A percentile compares a stretch with the other conserved stretches of the same genome.
Evolutionary conservation across 2,113 vertebrate species (phyloP).

Genomic region (cattle (Bos taurus)): ARS-UCD2.0 NC_037329.1:98035501-98036000

Average conservation of each 20-base stretch:
- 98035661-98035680: no score
- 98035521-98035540: no score
- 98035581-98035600: no score
- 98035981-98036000: neutral
- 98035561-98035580: no score
- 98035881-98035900: neutral
- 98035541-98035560: no score
- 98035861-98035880: neutral
- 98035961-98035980: neutral
- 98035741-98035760: neutral
- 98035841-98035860: neutral
- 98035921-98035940: neutral
- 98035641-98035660: no score
- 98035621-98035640: no score
- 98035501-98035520: no score
- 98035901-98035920: neutral
- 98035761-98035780: accelerated
- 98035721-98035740: neutral
- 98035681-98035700: neutral
- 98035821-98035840: neutral
- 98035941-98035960: neutral
- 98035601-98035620: no score
- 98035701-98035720: neutral
- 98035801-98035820: neutral
- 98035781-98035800: neutral